Percentiles rank a stretch among this genome's conserved stretches.
These are phyloP conservation scores for Ceyx cyanopectus DNA, from an alignment of 2,113 vertebrate species.

Conservation along the genomic window DNA sequence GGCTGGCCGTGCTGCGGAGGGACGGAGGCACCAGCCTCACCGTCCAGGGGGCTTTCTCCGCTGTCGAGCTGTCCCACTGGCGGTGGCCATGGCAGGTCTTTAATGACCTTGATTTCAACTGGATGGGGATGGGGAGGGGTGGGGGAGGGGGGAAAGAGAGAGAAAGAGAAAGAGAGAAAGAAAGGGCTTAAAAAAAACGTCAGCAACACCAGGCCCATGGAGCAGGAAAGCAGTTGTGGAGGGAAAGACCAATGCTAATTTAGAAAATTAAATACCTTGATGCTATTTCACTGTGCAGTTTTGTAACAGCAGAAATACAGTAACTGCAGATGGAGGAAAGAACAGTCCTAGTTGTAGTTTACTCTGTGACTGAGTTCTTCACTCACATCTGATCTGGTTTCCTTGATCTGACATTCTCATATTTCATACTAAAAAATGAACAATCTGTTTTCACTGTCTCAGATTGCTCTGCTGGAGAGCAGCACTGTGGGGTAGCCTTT, in stretches of 20 bases:
- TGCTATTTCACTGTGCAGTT: background rate
- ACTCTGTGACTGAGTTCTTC: background rate
- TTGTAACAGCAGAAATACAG: background rate
- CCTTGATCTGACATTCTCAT: background rate
- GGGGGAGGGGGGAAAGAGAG: background rate
- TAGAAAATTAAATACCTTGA: background rate
- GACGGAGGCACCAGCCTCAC: constrained; percentile 75
- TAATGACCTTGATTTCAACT: constrained; percentile 99
- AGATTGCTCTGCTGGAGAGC: background rate
- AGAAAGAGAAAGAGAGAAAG: constrained; percentile 45
- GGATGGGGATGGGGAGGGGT: constrained; percentile 56
- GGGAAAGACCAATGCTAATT: background rate
- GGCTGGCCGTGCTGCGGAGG: constrained; percentile 68
- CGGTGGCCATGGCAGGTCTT: constrained; percentile 97
- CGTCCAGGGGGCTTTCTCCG: constrained; percentile 80
- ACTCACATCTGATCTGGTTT: background rate
- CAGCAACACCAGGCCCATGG: background rate
- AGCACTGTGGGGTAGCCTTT: background rate
- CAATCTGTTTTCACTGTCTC: background rate
- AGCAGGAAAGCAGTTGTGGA: background rate
- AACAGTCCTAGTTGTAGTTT: background rate
- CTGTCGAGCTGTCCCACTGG: constrained; percentile 96
- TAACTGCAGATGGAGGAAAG: background rate
- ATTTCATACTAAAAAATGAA: background rate
- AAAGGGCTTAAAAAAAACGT: constrained; percentile 53